phyloP scores from a whole-genome alignment of 2,797 vertebrate species.

The Poeciliopsis gracilis region DNA sequence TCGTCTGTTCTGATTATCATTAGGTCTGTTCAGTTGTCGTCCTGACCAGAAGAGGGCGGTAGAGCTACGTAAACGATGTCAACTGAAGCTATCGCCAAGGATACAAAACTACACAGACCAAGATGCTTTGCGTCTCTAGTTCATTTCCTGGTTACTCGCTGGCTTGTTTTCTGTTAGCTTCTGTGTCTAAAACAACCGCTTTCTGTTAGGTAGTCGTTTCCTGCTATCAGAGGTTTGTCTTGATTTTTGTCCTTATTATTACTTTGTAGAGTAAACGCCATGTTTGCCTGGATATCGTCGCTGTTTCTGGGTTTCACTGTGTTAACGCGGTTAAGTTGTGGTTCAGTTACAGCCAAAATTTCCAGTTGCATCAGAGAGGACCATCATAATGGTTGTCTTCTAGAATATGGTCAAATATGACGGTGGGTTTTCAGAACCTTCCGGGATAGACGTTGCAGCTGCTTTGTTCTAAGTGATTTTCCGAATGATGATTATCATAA shows the following conservation, averaged over 20 bases:
- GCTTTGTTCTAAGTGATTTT: not conserved
- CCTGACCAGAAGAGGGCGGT: not conserved
- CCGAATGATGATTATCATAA: not conserved
- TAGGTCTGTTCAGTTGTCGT: not conserved
- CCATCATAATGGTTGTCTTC: not conserved
- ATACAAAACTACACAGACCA: constrained; percentile 56
- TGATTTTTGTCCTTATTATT: not conserved
- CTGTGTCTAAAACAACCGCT: not conserved
- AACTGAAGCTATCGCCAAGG: not conserved
- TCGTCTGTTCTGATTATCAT: not conserved
- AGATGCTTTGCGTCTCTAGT: constrained; percentile 49
- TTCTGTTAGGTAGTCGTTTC: not conserved
- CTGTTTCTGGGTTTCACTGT: not conserved
- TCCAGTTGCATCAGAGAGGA: not conserved
- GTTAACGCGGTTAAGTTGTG: not conserved
- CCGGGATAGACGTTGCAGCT: not conserved
- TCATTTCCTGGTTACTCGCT: not conserved
- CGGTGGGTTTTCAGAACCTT: not conserved
- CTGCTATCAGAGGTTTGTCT: not conserved
- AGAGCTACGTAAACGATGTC: not conserved
- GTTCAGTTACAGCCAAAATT: not conserved
- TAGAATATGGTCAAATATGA: not conserved
- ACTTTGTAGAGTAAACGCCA: not conserved
- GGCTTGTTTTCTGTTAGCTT: not conserved
- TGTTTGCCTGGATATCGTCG: not conserved